phyloP scores from a whole-genome alignment of 2,888 invertebrate genomes.

The Polyommatus icarus region DNA sequence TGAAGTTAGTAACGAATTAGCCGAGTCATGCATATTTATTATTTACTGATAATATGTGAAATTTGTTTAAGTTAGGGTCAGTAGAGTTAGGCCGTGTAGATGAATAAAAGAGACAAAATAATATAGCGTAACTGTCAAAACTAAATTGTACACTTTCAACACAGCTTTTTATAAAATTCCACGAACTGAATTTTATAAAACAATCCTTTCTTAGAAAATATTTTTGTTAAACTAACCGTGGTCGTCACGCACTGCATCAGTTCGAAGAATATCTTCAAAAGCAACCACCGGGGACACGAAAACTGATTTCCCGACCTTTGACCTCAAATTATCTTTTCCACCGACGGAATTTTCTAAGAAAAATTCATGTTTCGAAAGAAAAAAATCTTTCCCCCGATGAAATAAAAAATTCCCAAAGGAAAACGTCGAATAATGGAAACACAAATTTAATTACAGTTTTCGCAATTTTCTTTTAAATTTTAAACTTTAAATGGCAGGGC shows the following conservation, averaged over 20 bases:
- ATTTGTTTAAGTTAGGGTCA: no score
- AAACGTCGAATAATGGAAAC: conserved; percentile 5
- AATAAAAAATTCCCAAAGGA: neutral
- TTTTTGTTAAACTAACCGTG: conserved; percentile 2
- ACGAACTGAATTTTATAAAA: neutral
- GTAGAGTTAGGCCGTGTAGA: no score
- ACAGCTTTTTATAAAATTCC: no score
- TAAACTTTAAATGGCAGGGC: neutral
- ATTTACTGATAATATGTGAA: no score
- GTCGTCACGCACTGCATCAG: neutral
- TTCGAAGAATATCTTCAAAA: neutral
- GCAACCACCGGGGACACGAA: neutral
- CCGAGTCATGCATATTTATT: no score
- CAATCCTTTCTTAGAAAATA: neutral
- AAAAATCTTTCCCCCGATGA: neutral
- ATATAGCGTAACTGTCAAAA: no score
- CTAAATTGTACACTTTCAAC: no score
- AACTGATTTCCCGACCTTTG: conserved; percentile 19
- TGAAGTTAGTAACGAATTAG: no score
- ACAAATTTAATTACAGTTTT: neutral
- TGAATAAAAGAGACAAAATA: no score
- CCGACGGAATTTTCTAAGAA: neutral
- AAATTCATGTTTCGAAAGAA: neutral
- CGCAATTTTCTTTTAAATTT: neutral
- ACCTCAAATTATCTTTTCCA: conserved; percentile 4